These are phyloP conservation scores for Carcinoscorpius rotundicauda DNA, from an alignment of 1,140 invertebrate species.

Conservation along the genomic window DNA sequence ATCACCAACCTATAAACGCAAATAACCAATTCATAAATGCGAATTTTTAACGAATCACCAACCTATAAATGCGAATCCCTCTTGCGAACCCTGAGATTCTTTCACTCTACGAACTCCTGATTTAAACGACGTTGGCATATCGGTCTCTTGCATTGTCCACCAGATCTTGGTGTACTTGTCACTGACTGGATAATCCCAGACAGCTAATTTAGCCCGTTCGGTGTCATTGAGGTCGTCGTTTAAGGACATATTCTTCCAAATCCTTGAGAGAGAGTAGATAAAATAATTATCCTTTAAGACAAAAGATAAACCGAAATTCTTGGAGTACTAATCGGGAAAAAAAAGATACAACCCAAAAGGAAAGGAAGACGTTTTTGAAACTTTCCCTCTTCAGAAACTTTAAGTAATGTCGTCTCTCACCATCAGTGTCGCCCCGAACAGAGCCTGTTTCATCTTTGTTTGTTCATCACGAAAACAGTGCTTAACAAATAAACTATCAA, in stretches of 20 bases:
- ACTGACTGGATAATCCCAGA: constrained; percentile 97
- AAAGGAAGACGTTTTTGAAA: no score
- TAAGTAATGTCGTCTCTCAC: no score
- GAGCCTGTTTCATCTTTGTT: no score
- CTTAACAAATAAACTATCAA: no score
- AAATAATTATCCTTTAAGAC: constrained; percentile 1
- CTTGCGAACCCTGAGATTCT: constrained; percentile 38
- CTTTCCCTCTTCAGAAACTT: no score
- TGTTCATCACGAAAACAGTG: no score
- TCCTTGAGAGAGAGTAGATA: constrained; percentile 43
- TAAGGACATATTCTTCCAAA: constrained; percentile 95
- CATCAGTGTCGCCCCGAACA: no score
- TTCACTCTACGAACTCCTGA: constrained; percentile 64
- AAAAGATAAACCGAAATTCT: no score
- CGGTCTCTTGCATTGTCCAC: constrained; percentile 87
- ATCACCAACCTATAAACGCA: not conserved
- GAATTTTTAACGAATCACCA: constrained; percentile 2
- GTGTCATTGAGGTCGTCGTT: constrained; percentile 81
- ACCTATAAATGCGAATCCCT: constrained; percentile 87
- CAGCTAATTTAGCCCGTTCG: constrained; percentile 81
- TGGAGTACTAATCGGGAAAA: no score
- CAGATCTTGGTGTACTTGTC: constrained; percentile 99
- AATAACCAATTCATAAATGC: not conserved
- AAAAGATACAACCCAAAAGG: no score
- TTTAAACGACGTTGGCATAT: constrained; percentile 57